Percentiles rank a stretch among this genome's conserved stretches.
These are phyloP conservation scores for Lamproptera curius DNA, from an alignment of 2,888 invertebrate genomes.

Conservation along the genomic window DNA sequence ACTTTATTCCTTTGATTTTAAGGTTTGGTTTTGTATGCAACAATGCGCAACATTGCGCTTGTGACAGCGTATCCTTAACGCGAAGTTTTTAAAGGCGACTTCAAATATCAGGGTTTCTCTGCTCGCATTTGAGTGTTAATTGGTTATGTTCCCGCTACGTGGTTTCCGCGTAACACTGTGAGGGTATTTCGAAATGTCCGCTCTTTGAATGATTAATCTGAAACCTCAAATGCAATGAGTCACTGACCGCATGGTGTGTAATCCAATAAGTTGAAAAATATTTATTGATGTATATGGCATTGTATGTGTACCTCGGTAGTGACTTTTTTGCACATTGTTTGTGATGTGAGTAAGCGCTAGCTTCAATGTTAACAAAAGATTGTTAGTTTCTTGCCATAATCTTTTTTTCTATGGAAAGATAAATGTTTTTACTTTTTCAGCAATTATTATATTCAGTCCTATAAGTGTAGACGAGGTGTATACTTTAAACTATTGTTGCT, in stretches of 20 bases:
- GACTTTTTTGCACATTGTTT: too few species aligned
- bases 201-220: constrained; percentile 38
- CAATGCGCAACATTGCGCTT: constrained; percentile 25
- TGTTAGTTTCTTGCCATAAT: too few species aligned
- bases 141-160: constrained; percentile 23
- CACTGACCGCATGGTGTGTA: constrained; percentile 36
- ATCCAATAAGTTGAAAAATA: constrained; percentile 28
- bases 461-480: too few species aligned
- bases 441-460: too few species aligned
- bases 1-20: constrained; percentile 7
- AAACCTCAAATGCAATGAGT: constrained; percentile 41
- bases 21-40: not conserved
- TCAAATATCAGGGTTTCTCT: constrained; percentile 52
- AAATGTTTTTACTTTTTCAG: too few species aligned
- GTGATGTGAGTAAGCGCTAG: too few species aligned
- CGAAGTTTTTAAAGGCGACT: constrained; percentile 24
- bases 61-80: constrained; percentile 42
- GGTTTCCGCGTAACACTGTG: constrained; percentile 27
- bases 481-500: too few species aligned
- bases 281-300: too few species aligned
- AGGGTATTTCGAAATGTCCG: not conserved
- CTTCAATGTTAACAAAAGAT: too few species aligned
- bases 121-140: constrained; percentile 27
- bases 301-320: too few species aligned
- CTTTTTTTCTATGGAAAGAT: too few species aligned